Evolutionary conservation across 2,888 invertebrate species (phyloP).

Genomic region (Fragum whitleyi): DNA sequence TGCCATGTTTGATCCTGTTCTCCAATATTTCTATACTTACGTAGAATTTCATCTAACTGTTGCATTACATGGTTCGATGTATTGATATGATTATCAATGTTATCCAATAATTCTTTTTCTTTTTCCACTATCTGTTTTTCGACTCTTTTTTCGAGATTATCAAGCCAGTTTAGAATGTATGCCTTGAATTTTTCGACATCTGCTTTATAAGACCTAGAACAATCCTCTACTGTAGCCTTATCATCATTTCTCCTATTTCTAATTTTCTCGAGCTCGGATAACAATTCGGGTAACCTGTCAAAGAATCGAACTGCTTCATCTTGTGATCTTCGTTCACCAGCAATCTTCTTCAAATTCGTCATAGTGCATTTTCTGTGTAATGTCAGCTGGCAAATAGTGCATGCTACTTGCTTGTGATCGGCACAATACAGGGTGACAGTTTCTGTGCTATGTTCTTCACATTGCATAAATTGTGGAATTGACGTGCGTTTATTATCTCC

Average conservation of each 20-base stretch:
- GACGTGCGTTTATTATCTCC: background rate
- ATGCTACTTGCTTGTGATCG: background rate
- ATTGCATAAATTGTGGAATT: background rate
- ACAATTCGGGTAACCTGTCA: background rate
- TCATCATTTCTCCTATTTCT: background rate
- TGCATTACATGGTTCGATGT: background rate
- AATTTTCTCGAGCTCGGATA: constrained; percentile 2
- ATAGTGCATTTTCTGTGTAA: constrained; percentile 1
- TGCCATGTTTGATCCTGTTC: background rate
- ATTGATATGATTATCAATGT: background rate
- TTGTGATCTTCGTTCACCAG: background rate
- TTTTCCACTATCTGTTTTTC: background rate
- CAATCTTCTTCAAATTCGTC: background rate
- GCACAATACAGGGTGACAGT: background rate
- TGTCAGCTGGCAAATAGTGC: background rate
- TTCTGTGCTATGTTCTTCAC: background rate
- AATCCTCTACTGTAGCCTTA: background rate
- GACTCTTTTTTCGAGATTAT: background rate
- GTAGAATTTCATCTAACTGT: background rate
- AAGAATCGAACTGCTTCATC: background rate
- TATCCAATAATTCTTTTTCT: background rate
- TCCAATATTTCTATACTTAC: background rate
- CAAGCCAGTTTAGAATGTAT: background rate
- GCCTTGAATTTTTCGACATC: background rate
- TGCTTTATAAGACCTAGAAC: background rate